A percentile compares a stretch with the other conserved stretches of the same genome.
phyloP scores from a whole-genome alignment of 2,797 vertebrate species.

The Muscicapa comitata region DNA sequence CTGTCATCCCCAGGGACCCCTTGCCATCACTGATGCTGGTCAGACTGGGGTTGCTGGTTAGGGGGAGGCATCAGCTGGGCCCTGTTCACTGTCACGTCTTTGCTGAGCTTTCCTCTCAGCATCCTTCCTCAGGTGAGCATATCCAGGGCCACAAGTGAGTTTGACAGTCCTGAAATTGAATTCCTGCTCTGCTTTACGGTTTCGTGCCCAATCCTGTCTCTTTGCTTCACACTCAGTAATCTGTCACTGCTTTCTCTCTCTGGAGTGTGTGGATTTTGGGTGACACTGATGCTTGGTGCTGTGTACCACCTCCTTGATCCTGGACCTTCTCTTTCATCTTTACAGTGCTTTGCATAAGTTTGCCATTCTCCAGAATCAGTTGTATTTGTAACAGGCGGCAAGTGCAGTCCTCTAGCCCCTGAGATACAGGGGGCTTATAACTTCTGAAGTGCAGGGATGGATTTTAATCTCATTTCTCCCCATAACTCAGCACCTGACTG shows the following conservation, averaged over 20 bases:
- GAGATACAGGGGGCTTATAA: neutral
- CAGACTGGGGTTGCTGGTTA: neutral
- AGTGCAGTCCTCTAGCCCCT: neutral
- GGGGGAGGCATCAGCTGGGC: neutral
- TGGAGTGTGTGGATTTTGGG: neutral
- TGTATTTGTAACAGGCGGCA: neutral
- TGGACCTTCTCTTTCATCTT: neutral
- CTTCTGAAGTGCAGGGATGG: neutral
- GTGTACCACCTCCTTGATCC: neutral
- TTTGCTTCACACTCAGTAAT: neutral
- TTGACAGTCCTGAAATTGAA: slow-evolving; percentile 47
- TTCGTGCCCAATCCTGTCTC: neutral
- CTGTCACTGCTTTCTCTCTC: neutral
- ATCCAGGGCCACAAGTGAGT: neutral
- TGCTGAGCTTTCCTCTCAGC: neutral
- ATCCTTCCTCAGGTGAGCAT: neutral
- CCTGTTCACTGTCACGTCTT: neutral
- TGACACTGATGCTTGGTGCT: neutral
- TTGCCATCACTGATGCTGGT: neutral
- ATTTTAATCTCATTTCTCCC: neutral
- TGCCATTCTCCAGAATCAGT: neutral
- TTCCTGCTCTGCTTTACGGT: slow-evolving; percentile 34
- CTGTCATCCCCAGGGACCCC: neutral
- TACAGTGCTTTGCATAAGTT: neutral
- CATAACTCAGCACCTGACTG: neutral